These are phyloP conservation scores for Macropus fuliginosus DNA, from an alignment of 2,797 vertebrate genomes.

Conservation along the genomic window DNA sequence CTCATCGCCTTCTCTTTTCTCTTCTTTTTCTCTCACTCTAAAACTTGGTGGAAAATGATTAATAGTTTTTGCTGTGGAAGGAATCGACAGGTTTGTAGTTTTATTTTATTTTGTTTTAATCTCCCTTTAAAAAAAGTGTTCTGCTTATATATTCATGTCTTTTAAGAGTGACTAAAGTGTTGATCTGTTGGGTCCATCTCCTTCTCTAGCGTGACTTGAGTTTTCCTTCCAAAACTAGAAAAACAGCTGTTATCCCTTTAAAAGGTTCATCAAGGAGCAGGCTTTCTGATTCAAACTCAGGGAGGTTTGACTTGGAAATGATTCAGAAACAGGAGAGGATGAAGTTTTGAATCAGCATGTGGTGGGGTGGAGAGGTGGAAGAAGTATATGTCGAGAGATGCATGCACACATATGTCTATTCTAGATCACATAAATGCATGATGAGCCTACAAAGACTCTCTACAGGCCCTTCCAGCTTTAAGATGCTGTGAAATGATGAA, in stretches of 20 bases:
- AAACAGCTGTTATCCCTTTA: conserved; percentile 4
- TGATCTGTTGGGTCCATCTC: conserved; percentile 60
- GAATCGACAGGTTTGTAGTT: conserved; percentile 70
- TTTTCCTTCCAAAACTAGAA: conserved; percentile 51
- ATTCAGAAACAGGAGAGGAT: conserved; percentile 26
- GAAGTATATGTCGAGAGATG: not conserved
- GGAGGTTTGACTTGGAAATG: conserved; percentile 56
- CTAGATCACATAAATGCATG: conserved; percentile 19
- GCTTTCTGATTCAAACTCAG: conserved; percentile 60
- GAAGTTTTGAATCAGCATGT: conserved; percentile 41
- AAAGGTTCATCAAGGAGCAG: conserved; percentile 52
- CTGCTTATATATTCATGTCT: conserved; percentile 82
- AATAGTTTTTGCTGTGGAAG: conserved; percentile 81
- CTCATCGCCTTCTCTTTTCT: not conserved
- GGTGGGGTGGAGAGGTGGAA: not conserved
- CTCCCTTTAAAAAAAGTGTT: conserved; percentile 76
- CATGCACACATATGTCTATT: not conserved
- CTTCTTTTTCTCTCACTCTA: conserved; percentile 44
- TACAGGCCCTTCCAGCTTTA: conserved; percentile 28
- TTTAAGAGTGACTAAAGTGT: conserved; percentile 81
- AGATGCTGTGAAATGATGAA: conserved; percentile 37
- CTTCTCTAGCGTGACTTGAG: conserved; percentile 65
- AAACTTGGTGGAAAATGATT: conserved; percentile 74
- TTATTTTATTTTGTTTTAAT: conserved; percentile 76
- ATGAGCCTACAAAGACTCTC: not conserved